phyloP scores from a whole-genome alignment of 2,888 invertebrate genomes.

The Drosophila testacea region DNA sequence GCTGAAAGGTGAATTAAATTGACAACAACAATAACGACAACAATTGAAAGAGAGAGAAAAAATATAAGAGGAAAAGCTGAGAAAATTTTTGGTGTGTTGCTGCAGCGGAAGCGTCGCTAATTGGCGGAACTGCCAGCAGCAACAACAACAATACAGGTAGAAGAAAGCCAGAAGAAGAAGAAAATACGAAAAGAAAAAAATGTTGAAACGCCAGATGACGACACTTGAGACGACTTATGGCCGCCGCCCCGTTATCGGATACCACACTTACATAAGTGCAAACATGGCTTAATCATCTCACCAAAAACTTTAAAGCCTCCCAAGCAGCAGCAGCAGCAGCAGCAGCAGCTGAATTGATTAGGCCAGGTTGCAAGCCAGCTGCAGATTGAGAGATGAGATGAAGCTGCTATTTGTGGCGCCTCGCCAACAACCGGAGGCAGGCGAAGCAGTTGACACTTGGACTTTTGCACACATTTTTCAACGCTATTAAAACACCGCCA shows the following conservation, averaged over 20 bases:
- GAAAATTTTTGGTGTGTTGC: slow-evolving; percentile 55
- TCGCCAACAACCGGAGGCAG: neutral
- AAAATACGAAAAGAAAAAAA: slow-evolving; percentile 44
- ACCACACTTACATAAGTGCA: slow-evolving; percentile 74
- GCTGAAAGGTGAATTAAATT: slow-evolving; percentile 39
- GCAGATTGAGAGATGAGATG: slow-evolving; percentile 22
- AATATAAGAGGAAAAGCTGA: slow-evolving; percentile 63
- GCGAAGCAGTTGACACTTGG: slow-evolving; percentile 65
- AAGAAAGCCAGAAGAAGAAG: slow-evolving; percentile 20
- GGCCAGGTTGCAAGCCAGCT: slow-evolving; percentile 29
- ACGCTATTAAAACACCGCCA: slow-evolving; percentile 44
- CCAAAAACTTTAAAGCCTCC: slow-evolving; percentile 32
- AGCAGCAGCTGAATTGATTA: slow-evolving; percentile 69
- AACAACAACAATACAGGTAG: slow-evolving; percentile 45
- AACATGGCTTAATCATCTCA: slow-evolving; percentile 80
- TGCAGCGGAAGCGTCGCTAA: slow-evolving; percentile 78
- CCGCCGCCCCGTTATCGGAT: slow-evolving; percentile 64
- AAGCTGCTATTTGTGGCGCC: slow-evolving; percentile 21
- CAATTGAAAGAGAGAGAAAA: slow-evolving; percentile 24
- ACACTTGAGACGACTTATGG: slow-evolving; percentile 73
- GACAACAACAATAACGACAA: slow-evolving; percentile 34
- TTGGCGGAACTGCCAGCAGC: slow-evolving; percentile 71
- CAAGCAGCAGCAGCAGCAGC: slow-evolving; percentile 33
- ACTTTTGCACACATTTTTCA: slow-evolving; percentile 61
- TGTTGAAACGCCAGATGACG: slow-evolving; percentile 76